Evolutionary conservation across 2,888 invertebrate genomes (phyloP).

Genomic region (Eustalomyia histrio): DNA sequence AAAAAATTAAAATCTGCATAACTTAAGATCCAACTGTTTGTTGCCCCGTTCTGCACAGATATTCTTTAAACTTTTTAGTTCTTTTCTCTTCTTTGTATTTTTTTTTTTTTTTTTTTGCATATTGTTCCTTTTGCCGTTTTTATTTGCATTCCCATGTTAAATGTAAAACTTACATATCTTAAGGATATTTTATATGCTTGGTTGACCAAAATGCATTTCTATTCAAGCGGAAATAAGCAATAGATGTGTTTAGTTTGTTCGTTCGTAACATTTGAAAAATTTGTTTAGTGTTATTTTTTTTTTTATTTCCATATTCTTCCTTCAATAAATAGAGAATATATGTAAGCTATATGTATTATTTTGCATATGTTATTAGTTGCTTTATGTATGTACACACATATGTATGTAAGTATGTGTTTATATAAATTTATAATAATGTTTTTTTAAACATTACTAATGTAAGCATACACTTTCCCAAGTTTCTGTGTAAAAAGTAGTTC

Average conservation of each 20-base stretch:
- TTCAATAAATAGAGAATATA: conserved; percentile 13
- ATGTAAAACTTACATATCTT: conserved; percentile 52
- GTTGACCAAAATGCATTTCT: conserved; percentile 64
- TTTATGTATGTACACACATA: conserved; percentile 14
- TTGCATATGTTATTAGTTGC: conserved; percentile 63
- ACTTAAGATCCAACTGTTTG: conserved; percentile 23
- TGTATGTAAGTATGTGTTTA: background rate
- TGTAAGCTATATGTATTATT: conserved; percentile 36
- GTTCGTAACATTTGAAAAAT: conserved; percentile 26
- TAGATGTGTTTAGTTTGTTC: conserved; percentile 56
- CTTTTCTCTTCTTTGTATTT: background rate
- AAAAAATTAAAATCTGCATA: conserved; percentile 53
- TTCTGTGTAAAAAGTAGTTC: background rate
- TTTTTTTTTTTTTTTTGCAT: background rate
- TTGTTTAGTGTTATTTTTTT: background rate
- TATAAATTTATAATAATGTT: background rate
- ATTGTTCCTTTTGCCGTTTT: conserved; percentile 56
- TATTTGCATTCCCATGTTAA: conserved; percentile 42
- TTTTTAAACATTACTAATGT: background rate
- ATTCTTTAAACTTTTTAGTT: conserved; percentile 40
- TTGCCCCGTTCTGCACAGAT: conserved; percentile 28
- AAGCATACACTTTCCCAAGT: background rate
- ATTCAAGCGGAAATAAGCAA: conserved; percentile 65
- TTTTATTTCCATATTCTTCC: too few relatives aligned
- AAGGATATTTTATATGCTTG: conserved; percentile 65